Percentiles rank a stretch among this genome's conserved stretches.
phyloP scores from a whole-genome alignment of 2,888 invertebrate genomes.

The Aspidapion aeneum region DNA sequence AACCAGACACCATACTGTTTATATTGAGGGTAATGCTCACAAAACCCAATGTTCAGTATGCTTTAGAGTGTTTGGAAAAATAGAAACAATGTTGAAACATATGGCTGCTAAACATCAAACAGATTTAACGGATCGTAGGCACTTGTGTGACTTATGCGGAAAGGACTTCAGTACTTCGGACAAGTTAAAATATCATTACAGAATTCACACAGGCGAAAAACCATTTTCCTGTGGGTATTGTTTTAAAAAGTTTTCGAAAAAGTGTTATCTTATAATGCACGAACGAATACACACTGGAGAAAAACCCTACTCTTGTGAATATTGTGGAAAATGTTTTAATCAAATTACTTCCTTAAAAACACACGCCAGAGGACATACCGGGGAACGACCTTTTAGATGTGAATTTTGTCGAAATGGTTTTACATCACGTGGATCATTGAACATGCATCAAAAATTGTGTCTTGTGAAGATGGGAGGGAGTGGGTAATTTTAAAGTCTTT shows the following conservation, averaged over 20 bases:
- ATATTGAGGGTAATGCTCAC: slow-evolving; percentile 46
- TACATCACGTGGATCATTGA: slow-evolving; percentile 37
- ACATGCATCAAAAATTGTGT: slow-evolving; percentile 28
- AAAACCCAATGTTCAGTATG: slow-evolving; percentile 44
- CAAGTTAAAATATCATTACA: slow-evolving; percentile 38
- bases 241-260: slow-evolving; percentile 38
- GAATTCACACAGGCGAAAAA: slow-evolving; percentile 49
- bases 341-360: slow-evolving; percentile 38
- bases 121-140: slow-evolving; percentile 33
- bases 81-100: slow-evolving; percentile 47
- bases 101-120: slow-evolving; percentile 43
- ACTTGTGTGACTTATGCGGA: slow-evolving; percentile 42
- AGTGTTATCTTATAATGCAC: slow-evolving; percentile 41
- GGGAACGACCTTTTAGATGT: slow-evolving; percentile 40
- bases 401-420: slow-evolving; percentile 38
- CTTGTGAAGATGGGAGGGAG: too few relatives aligned
- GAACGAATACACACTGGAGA: slow-evolving; percentile 44
- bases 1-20: slow-evolving; percentile 40
- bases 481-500: too few relatives aligned
- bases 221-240: slow-evolving; percentile 39
- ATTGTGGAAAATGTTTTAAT: slow-evolving; percentile 43
- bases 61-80: slow-evolving; percentile 39
- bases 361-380: slow-evolving; percentile 40
- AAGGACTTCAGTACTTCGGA: slow-evolving; percentile 41
- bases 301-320: slow-evolving; percentile 42